Evolutionary conservation across 2,113 vertebrate genomes (phyloP).

Genomic region (Ceuthmochares aereus): DNA sequence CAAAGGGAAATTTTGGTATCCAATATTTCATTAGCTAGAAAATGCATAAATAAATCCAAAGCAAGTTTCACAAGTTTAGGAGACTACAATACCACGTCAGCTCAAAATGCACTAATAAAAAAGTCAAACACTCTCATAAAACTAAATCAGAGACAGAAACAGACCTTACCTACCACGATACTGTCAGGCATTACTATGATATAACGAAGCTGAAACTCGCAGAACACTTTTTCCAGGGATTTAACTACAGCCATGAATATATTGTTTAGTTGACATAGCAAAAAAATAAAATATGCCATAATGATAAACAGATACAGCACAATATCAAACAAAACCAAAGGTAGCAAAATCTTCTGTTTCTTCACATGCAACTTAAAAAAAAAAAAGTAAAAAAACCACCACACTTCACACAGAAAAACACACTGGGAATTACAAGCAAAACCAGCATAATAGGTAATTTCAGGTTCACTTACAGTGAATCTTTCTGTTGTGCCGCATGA

Average conservation of each 20-base stretch:
- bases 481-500: slow-evolving; percentile 76
- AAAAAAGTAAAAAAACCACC: background rate
- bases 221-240: background rate
- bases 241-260: background rate
- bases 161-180: background rate
- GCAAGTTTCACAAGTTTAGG: background rate
- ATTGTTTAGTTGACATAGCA: background rate
- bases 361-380: slow-evolving; percentile 22
- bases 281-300: background rate
- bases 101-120: background rate
- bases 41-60: background rate
- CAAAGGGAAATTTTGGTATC: background rate
- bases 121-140: background rate
- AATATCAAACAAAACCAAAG: slow-evolving; percentile 27
- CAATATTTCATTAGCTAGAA: background rate
- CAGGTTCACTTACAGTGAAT: slow-evolving; percentile 77
- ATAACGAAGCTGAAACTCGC: slow-evolving; percentile 1
- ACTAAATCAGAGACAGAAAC: background rate
- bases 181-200: background rate
- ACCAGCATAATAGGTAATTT: slow-evolving; percentile 36
- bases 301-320: slow-evolving; percentile 5
- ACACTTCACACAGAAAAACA: slow-evolving; percentile 36
- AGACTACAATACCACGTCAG: background rate
- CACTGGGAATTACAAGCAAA: slow-evolving; percentile 36
- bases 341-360: background rate